Percentiles rank a stretch among this genome's conserved stretches.
These are phyloP conservation scores for Hirudinaria manillensis DNA, from an alignment of 2,888 invertebrate genomes.

Conservation along the genomic window DNA sequence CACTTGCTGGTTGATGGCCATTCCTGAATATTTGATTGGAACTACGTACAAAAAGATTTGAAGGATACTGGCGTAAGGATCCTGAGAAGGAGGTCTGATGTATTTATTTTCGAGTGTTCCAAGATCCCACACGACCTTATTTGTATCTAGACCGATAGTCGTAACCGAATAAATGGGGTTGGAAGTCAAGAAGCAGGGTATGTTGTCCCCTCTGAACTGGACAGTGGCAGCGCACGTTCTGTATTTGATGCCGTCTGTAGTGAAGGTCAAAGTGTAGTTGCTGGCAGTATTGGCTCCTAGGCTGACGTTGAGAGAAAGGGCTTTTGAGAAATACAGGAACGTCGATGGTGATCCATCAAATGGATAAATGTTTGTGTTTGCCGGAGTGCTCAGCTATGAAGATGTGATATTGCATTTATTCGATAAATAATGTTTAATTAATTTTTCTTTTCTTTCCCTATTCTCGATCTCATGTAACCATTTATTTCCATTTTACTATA, in stretches of 20 bases:
- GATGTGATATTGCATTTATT: not conserved
- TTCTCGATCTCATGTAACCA: too few species aligned
- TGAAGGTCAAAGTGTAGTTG: not conserved
- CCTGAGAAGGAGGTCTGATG: not conserved
- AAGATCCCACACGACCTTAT: slow-evolving; percentile 32
- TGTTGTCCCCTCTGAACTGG: slow-evolving; percentile 35
- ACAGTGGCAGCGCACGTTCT: slow-evolving; percentile 1
- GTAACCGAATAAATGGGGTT: slow-evolving; percentile 29
- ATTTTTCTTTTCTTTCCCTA: too few species aligned
- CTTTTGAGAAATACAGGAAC: slow-evolving; percentile 3
- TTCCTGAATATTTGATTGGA: slow-evolving; percentile 18
- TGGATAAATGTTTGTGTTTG: not conserved
- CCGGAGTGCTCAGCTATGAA: slow-evolving; percentile 11
- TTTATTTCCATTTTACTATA: too few species aligned
- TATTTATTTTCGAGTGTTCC: slow-evolving; percentile 36
- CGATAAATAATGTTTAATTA: not conserved
- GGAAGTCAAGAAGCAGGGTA: slow-evolving; percentile 37
- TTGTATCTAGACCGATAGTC: slow-evolving; percentile 16
- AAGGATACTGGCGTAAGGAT: slow-evolving; percentile 33
- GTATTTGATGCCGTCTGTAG: slow-evolving; percentile 12
- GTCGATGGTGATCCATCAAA: not conserved
- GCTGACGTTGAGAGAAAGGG: slow-evolving; percentile 14
- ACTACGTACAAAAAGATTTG: slow-evolving; percentile 31
- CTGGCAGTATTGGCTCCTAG: not conserved
- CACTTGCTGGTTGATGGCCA: not conserved